Percentiles rank a stretch among this genome's conserved stretches.
These are phyloP conservation scores for Lagopus leucura DNA, from an alignment of 2,113 vertebrate genomes.

Conservation along the genomic window DNA sequence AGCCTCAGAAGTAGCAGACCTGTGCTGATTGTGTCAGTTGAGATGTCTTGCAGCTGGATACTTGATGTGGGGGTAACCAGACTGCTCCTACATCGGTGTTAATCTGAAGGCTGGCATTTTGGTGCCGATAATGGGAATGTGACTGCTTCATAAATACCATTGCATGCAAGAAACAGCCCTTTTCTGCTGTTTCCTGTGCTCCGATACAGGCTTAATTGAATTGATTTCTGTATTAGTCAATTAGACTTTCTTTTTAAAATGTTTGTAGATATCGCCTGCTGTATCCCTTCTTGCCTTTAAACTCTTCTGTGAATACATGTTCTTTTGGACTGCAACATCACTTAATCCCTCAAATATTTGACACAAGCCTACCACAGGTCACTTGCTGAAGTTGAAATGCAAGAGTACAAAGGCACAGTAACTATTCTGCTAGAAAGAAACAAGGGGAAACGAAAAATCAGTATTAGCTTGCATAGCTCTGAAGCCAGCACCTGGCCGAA, in stretches of 20 bases:
- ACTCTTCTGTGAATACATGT: rapidly evolving
- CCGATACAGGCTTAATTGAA: not conserved
- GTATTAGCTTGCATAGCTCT: rapidly evolving
- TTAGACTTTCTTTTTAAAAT: not conserved
- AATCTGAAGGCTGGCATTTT: not conserved
- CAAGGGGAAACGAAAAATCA: no score
- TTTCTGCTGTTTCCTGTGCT: not conserved
- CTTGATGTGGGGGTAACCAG: not conserved
- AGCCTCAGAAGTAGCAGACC: conserved; percentile 15
- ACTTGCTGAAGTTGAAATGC: not conserved
- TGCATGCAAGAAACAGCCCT: not conserved
- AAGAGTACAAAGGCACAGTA: rapidly evolving
- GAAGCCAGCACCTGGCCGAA: rapidly evolving
- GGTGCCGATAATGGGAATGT: not conserved
- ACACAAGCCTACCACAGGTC: not conserved
- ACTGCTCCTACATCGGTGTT: not conserved
- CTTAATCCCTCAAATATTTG: not conserved
- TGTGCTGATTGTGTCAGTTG: not conserved
- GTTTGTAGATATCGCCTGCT: not conserved
- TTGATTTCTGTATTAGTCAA: not conserved
- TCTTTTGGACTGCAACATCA: not conserved
- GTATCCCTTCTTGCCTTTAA: not conserved
- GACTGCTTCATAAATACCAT: not conserved
- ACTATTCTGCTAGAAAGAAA: not conserved
- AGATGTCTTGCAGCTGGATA: not conserved